phyloP scores from a whole-genome alignment of 2,888 invertebrate genomes.

The Synergus umbraculus region DNA sequence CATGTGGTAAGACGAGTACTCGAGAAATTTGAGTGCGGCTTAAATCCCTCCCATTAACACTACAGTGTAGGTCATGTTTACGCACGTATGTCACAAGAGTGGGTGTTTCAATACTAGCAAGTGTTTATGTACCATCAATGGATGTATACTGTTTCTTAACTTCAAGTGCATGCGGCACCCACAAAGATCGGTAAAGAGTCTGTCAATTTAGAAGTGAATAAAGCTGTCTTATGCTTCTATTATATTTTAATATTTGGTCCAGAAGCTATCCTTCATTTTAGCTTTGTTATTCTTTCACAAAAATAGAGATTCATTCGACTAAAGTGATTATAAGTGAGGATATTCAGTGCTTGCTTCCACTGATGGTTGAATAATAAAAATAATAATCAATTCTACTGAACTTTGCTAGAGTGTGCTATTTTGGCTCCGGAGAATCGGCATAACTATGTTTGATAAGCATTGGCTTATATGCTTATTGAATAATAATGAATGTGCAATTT shows the following conservation, averaged over 20 bases:
- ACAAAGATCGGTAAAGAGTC: background rate
- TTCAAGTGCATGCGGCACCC: background rate
- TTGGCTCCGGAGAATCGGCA: background rate
- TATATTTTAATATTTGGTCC: background rate
- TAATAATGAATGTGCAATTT: background rate
- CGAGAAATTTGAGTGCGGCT: constrained; percentile 16
- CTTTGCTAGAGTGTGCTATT: constrained; percentile 3
- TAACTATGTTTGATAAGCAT: constrained; percentile 7
- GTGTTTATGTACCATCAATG: constrained; percentile 19
- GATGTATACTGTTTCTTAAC: constrained; percentile 2
- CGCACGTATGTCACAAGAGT: constrained; percentile 27
- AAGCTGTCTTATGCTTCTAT: background rate
- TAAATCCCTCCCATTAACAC: constrained; percentile 5
- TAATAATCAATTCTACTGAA: constrained; percentile 8
- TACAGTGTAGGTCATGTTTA: constrained; percentile 37
- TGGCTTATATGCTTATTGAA: background rate
- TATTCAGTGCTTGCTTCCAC: background rate
- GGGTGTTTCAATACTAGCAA: constrained; percentile 17
- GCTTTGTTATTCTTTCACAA: background rate
- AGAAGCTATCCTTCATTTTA: background rate
- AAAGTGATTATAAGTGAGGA: background rate
- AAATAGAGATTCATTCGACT: background rate
- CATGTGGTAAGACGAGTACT: constrained; percentile 31
- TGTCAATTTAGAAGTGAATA: background rate
- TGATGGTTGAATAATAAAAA: background rate